phyloP scores from a whole-genome alignment of 2,797 vertebrate genomes.

The Columba guinea region DNA sequence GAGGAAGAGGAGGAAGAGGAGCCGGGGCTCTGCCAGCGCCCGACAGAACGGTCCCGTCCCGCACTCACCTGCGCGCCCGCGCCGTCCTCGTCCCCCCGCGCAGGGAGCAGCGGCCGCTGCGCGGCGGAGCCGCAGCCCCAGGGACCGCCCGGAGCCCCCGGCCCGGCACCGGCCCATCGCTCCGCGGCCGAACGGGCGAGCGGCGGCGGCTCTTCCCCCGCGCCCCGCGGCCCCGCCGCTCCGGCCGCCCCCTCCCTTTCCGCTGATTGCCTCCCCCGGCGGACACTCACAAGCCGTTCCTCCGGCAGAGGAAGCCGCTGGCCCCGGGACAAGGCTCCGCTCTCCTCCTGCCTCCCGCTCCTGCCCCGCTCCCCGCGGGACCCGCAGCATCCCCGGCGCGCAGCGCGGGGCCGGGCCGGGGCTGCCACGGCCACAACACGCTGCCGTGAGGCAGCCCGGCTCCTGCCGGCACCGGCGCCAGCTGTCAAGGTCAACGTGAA shows the following conservation, averaged over 20 bases:
- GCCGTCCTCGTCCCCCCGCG: not conserved
- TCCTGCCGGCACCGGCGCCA: too few species aligned
- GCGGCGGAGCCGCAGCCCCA: not conserved
- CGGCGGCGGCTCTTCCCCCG: not conserved
- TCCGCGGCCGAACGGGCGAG: not conserved
- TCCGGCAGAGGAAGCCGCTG: not conserved
- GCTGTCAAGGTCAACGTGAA: too few species aligned
- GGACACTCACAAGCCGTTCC: not conserved
- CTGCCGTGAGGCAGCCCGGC: too few species aligned
- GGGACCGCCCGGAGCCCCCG: not conserved
- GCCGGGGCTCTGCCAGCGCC: too few species aligned
- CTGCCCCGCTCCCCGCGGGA: not conserved
- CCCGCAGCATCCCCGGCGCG: too few species aligned
- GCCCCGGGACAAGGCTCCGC: not conserved
- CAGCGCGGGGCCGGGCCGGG: not conserved
- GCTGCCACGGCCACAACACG: too few species aligned
- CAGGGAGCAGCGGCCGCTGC: not conserved
- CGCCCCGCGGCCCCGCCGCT: too few species aligned
- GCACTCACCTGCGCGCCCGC: not conserved
- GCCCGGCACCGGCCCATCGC: not conserved
- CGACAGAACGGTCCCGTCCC: too few species aligned
- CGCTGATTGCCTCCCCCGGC: not conserved
- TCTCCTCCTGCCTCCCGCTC: not conserved
- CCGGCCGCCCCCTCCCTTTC: not conserved
- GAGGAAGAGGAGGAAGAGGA: not conserved